Base-by-base conservation (phyloP, 2,113 vertebrate genomes). In the Podocnemis expansa region DNA sequence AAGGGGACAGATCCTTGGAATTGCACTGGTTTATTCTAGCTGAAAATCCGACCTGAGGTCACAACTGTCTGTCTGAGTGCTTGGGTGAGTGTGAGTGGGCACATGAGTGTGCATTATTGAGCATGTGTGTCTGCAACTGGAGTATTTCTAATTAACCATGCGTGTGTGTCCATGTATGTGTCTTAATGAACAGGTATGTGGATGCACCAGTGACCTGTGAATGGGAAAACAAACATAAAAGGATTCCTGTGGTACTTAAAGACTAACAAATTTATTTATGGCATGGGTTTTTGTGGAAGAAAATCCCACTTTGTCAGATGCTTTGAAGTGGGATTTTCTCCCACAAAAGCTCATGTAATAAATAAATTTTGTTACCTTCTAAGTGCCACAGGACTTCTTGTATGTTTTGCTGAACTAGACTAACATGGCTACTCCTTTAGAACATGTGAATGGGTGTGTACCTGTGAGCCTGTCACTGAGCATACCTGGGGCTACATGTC, bases 401-500 rank as follows among this genome's bases (percentile, higher is more conserved):
- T n/a, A n/a, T n/a, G n/a, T n/a, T n/a, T n/a, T n/a, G n/a, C n/a
- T n/a, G n/a, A n/a, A n/a, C n/a, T n/a, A n/a, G n/a, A n/a, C n/a
- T n/a, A n/a, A n/a, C n/a, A n/a, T n/a, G n/a, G n/a, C n/a, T n/a
- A n/a, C n/a, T n/a, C n/a, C n/a, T n/a, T n/a, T n/a, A n/a, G 47
- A 55, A 52, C 27, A 16, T 85, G 86, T 70, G 27, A 80, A 41
- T 27, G 92, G 56, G 70, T 78, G 25, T 70, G 12, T n/a, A 52
- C 29, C 43, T 84, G 79, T 54, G 22, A 84, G 49, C 14, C 54
- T 49, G 80, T 79, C 3, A 3, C 52, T 19, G 1, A 10, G 45
- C 1, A 0, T 22, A 45, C 8, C 0, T 19, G 19, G 70, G 16
- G 2, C 45, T 70, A 49, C 0, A 0, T 34, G 5, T 7, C 1